Evolutionary conservation across 2,797 vertebrate genomes (phyloP).

Genomic region (Dendrocincla fuliginosa): DNA sequence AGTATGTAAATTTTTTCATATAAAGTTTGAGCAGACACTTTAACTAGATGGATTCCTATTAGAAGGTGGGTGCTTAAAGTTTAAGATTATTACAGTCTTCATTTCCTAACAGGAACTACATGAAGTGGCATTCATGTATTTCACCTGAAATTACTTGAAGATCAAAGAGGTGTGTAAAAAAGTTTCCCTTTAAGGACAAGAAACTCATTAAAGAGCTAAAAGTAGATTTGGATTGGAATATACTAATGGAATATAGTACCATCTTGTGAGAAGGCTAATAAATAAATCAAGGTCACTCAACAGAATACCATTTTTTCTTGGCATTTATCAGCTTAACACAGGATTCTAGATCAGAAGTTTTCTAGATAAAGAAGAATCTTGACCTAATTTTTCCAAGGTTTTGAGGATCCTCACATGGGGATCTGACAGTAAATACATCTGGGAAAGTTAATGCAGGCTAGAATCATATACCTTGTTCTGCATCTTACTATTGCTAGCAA

Average conservation of each 20-base stretch:
- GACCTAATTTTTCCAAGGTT: not conserved
- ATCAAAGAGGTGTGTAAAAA: constrained; percentile 11
- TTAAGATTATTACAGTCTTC: not conserved
- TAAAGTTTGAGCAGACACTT: not conserved
- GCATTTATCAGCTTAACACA: not conserved
- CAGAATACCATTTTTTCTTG: not conserved
- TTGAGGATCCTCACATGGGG: not conserved
- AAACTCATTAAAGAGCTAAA: not conserved
- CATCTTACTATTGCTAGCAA: not conserved
- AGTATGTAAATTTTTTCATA: not conserved
- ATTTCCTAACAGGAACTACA: not conserved
- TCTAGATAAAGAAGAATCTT: not conserved
- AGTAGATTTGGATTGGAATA: not conserved
- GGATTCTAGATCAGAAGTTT: not conserved
- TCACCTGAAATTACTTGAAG: constrained; percentile 31
- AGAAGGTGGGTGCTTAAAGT: not conserved
- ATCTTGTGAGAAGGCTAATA: not conserved
- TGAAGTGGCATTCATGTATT: not conserved
- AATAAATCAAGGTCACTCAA: not conserved
- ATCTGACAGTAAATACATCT: not conserved
- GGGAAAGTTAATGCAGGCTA: not conserved
- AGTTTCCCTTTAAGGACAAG: not conserved
- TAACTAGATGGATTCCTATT: not conserved
- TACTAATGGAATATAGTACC: not conserved
- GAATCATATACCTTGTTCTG: not conserved